Base-by-base conservation (phyloP, 1,140 invertebrate genomes). In the Neodiprion lecontei region DNA sequence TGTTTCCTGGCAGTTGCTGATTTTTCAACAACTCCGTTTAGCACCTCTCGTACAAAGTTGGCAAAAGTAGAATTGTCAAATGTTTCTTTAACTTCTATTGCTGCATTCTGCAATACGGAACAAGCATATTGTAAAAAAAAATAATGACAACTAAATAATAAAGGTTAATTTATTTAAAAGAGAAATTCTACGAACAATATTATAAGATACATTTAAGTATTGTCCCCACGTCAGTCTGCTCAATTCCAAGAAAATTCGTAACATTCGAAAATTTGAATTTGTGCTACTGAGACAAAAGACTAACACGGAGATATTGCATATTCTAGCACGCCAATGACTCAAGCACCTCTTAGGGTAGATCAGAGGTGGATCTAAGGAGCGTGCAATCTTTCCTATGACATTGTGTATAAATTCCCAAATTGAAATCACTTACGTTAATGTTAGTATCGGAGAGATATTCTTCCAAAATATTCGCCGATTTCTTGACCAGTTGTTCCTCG, bases 311-410 rank as follows among this genome's bases (percentile, higher is more conserved):
- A 71, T 71, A 21, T 71, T 71, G 48, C 70, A 49, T 86, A 67
- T 73, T 86, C 5, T 86, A 78, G 85, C 85, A 85, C 84, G 80
- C 82, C 80, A 81, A 86, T 86, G 85, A 86, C 85, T 85, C 85
- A 85, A 79, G 75, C 85, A 82, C 82, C 81, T 79, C 83, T 74
- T 77, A 82, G 74, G 48, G 50, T 66, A 74, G 69, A 76, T 78
- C 79, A 80, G 80, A 82, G 80, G 82, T 80, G 85, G 85, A 86
- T 85, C 85, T 86, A 86, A 85, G 85, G 84, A 85, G 81, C 76
- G 81, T 85, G 85, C 85, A 21, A 48, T 14, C 11, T 75, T 49
- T 14, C 11, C 0, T 23, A 48, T 48, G 47, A 70, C 17, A n/a
- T 70, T 70, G 69, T 48, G 23, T 47, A 7, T 7, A 72, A 65